Evolutionary conservation across 2,888 invertebrate genomes (phyloP).

Genomic region (Zhuqinia jingwanae): DNA sequence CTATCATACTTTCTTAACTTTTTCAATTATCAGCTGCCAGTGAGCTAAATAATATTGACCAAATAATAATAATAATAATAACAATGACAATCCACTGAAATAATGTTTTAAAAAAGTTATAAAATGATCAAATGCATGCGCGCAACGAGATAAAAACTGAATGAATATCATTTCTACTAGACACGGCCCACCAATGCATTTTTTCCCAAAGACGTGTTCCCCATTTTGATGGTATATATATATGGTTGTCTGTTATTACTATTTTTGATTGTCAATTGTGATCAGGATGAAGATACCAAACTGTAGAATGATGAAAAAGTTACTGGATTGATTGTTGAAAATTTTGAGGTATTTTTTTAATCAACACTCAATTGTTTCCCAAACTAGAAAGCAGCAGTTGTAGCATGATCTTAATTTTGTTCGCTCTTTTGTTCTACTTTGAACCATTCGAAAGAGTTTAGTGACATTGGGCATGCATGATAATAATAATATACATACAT

Average conservation of each 20-base stretch:
- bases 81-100: constrained; percentile 58
- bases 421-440: not conserved
- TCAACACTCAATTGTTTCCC: constrained; percentile 20
- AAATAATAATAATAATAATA: constrained; percentile 66
- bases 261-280: too few relatives aligned
- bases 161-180: too few relatives aligned
- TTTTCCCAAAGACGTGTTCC: not conserved
- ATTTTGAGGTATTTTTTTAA: constrained; percentile 41
- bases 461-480: too few relatives aligned
- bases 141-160: too few relatives aligned
- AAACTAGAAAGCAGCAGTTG: not conserved
- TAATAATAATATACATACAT: too few relatives aligned
- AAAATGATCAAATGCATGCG: not conserved
- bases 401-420: not conserved
- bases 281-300: too few relatives aligned
- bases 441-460: too few relatives aligned
- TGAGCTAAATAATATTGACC: constrained; percentile 38
- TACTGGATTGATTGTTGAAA: not conserved
- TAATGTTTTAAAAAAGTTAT: constrained; percentile 11
- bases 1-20: constrained; percentile 67
- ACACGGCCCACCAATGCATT: too few relatives aligned
- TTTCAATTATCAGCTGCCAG: constrained; percentile 68
- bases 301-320: too few relatives aligned
- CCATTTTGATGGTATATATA: too few relatives aligned
- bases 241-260: too few relatives aligned